phyloP scores from a whole-genome alignment of 2,888 invertebrate species.

The Lissonota sp. region DNA sequence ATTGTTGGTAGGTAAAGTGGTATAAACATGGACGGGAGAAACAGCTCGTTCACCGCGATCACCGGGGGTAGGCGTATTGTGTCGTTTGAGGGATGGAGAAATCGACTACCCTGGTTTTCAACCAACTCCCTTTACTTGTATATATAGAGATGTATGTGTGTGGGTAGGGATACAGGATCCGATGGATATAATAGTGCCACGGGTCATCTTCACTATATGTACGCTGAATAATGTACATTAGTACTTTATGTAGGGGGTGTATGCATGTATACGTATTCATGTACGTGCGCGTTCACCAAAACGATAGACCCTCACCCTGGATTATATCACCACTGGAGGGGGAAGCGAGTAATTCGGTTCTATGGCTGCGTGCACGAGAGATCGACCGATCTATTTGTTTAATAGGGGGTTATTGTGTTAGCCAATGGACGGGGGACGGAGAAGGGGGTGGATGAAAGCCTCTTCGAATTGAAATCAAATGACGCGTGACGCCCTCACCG shows the following conservation, averaged over 20 bases:
- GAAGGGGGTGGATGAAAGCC: conserved; percentile 55
- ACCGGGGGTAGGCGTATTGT: conserved; percentile 72
- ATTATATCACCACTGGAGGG: neutral
- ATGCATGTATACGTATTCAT: neutral
- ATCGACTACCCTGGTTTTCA: conserved; percentile 43
- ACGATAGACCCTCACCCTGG: conserved; percentile 10
- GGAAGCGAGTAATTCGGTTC: conserved; percentile 58
- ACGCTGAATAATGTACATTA: conserved; percentile 15
- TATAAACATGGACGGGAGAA: conserved; percentile 55
- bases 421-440: conserved; percentile 44
- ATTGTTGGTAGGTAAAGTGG: conserved; percentile 46
- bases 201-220: neutral
- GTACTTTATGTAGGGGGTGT: conserved; percentile 3
- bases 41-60: conserved; percentile 54
- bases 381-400: conserved; percentile 71
- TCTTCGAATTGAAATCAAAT: conserved; percentile 69
- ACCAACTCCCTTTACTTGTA: conserved; percentile 46
- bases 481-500: conserved; percentile 64
- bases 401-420: conserved; percentile 71
- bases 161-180: conserved; percentile 8
- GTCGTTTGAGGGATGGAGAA: conserved; percentile 63
- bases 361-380: conserved; percentile 47
- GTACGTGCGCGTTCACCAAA: conserved; percentile 45
- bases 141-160: conserved; percentile 36
- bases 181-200: conserved; percentile 9